These are phyloP conservation scores for Ophion ventricosus DNA, from an alignment of 2,888 invertebrate species.

Conservation along the genomic window DNA sequence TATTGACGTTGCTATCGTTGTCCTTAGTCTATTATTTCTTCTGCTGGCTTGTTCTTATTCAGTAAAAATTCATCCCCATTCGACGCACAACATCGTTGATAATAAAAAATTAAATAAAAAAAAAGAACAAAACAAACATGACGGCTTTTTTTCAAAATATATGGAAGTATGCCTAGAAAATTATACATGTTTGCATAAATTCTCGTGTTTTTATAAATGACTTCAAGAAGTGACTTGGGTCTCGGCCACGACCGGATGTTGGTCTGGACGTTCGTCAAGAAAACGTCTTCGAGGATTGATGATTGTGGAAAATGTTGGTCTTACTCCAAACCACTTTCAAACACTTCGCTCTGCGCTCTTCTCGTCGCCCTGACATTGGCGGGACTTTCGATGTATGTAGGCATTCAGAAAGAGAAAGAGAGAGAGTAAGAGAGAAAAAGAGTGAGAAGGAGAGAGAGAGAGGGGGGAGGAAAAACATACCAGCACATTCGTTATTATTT, in stretches of 20 bases:
- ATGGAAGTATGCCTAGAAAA: no score
- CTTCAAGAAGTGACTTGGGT: conserved; percentile 3
- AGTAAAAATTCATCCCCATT: no score
- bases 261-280: conserved; percentile 44
- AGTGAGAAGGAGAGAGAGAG: background rate
- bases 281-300: conserved; percentile 18
- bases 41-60: no score
- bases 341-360: background rate
- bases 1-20: no score
- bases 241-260: background rate
- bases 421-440: background rate
- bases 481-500: conserved; percentile 2
- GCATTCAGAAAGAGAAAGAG: no score
- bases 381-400: background rate
- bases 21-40: no score
- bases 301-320: conserved; percentile 47
- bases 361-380: conserved; percentile 37
- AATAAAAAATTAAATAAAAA: no score
- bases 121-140: no score
- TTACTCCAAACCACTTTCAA: conserved; percentile 48
- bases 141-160: no score
- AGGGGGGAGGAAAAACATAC: background rate
- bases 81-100: no score
- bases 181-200: no score
- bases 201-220: no score